Percentiles rank a stretch among this genome's conserved stretches.
phyloP scores from a whole-genome alignment of 92 coral and sea anemone genomes.

The Meandrina meandrites region DNA sequence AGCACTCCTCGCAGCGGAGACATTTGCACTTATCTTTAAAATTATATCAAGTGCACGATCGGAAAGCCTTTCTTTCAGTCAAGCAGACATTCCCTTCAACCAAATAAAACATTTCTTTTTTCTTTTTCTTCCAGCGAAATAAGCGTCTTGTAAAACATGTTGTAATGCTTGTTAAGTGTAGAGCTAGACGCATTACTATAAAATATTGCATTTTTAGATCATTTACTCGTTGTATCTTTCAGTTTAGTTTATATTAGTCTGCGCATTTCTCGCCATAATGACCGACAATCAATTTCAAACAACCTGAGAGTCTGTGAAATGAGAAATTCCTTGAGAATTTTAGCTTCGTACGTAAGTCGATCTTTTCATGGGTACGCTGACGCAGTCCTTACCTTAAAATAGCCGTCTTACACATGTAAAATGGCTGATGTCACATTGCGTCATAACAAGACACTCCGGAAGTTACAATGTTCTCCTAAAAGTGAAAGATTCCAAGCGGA shows the following conservation, averaged over 20 bases:
- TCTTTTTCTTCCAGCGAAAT: neutral
- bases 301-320: neutral
- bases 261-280: neutral
- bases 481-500: neutral
- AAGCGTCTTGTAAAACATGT: neutral
- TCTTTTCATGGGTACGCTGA: neutral
- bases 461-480: neutral
- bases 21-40: neutral
- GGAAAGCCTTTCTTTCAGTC: neutral
- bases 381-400: constrained; percentile 13
- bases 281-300: neutral
- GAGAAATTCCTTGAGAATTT: neutral
- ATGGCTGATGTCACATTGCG: neutral
- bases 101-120: neutral
- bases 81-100: neutral
- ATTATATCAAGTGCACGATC: neutral
- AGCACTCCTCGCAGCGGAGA: neutral
- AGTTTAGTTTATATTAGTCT: neutral
- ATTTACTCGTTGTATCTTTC: neutral
- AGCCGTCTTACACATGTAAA: neutral
- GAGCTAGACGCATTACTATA: neutral
- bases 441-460: neutral
- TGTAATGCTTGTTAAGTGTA: neutral
- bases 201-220: neutral
- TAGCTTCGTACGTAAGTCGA: neutral